Evolutionary conservation across 1,140 invertebrate species (phyloP).

Genomic region (Condylostylus longicornis): DNA sequence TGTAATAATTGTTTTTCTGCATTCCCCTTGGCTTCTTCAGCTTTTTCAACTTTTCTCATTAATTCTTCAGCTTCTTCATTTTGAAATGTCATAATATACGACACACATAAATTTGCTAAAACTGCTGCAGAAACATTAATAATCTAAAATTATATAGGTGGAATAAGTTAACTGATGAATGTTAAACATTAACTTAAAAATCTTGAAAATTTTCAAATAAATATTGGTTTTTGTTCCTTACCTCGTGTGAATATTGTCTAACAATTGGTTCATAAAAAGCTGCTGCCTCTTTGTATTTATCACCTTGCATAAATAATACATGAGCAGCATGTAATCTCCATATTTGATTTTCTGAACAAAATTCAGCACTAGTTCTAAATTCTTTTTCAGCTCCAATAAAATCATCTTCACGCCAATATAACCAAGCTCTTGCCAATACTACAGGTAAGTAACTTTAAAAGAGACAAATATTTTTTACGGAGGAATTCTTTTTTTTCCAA

Average conservation of each 20-base stretch:
- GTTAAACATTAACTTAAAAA: neutral
- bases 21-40: conserved; percentile 84
- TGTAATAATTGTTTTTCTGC: conserved; percentile 94
- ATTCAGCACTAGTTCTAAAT: conserved; percentile 91
- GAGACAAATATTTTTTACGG: conserved; percentile 1
- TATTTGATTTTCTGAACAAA: conserved; percentile 91
- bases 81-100: conserved; percentile 97
- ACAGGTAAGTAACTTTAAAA: conserved; percentile 64
- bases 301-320: conserved; percentile 98
- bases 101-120: conserved; percentile 94
- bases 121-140: conserved; percentile 91
- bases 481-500: neutral
- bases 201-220: neutral
- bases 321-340: conserved; percentile 98
- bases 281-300: conserved; percentile 95
- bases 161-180: conserved; percentile 5
- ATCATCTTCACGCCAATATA: conserved; percentile 96
- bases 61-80: conserved; percentile 98
- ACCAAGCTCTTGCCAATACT: conserved; percentile 97
- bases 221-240: conserved; percentile 27
- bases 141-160: conserved; percentile 43
- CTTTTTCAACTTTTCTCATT: conserved; percentile 92
- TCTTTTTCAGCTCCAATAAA: conserved; percentile 90
- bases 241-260: conserved; percentile 90
- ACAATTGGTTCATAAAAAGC: conserved; percentile 98